Evolutionary conservation across 2,797 vertebrate species (phyloP), one percentile per base, ranked within the genome.

Genomic region (Falco peregrinus): DNA sequence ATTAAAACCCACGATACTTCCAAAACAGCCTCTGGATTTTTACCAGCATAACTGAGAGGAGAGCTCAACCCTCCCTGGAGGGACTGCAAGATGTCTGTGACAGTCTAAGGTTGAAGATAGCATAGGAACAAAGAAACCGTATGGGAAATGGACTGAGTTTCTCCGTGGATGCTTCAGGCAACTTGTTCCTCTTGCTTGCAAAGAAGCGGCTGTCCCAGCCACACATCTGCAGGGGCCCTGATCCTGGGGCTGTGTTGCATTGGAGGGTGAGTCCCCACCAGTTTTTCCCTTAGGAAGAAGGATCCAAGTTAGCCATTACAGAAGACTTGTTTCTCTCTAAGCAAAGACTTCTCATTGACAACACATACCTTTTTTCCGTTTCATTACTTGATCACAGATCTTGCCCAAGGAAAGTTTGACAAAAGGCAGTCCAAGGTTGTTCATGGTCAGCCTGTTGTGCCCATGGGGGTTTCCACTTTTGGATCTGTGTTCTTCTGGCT

Each of bases 211-310:
- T n/a, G 16, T 47, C 25, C 51, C 29, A 77, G 24, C 5, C 11
- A 11, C 4, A 63, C 17, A 17, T 29, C 25, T n/a, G 4, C 5
- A 60, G n/a, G 5, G n/a, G 0, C 35, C 7, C 6, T 41, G 48
- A 41, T 54, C 33, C 64, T 47, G 63, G 29, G 16, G 8, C 5
- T 11, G 4, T 3, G 1, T 19, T 51, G 6, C 14, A 7, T 39
- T 25, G 59, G 67, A 31, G 35, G 11, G 5, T 26, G 31, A 76
- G 22, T 14, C 4, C 6, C 26, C 37, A 74, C 0, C 2, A 28
- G 3, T 15, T 75, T 77, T 69, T 59, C n/a, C 51, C 6, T 10
- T 26, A 54, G 47, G 24, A 56, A 48, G 37, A 53, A 54, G 26
- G 51, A 84, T 18, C 4, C 6, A 21, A 77, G 22, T 20, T 21